A percentile compares a stretch with the other conserved stretches of the same genome.
Conservation (phyloP, 1,140 invertebrate species). For the Sycophaga agraensis region DNA sequence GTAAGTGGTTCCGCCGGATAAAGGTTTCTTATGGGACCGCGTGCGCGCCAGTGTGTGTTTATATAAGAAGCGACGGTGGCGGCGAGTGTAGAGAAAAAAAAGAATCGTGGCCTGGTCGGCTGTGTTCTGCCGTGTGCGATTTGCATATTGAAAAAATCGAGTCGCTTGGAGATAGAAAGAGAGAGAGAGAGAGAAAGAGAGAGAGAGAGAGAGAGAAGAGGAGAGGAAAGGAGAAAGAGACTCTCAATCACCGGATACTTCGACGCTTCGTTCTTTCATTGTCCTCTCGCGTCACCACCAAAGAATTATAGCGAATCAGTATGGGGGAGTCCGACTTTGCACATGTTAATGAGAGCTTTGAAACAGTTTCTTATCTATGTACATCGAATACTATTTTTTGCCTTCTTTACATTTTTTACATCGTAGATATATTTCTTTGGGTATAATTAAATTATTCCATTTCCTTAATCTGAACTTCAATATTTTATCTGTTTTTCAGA, state of each 20-base stretch:
- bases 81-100: not conserved
- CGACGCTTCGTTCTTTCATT: slow-evolving; percentile 16
- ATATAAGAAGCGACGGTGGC: not conserved
- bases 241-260: slow-evolving; percentile 21
- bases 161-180: not conserved
- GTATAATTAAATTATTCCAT: too few species aligned
- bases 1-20: slow-evolving; percentile 18
- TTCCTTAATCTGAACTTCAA: too few species aligned
- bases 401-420: too few species aligned
- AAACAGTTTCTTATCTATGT: too few species aligned
- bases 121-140: not conserved
- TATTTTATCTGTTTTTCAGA: too few species aligned
- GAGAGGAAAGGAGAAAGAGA: too few species aligned
- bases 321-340: not conserved
- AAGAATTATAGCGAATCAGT: slow-evolving; percentile 8
- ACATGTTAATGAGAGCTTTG: slow-evolving; percentile 10
- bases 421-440: too few species aligned
- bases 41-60: not conserved
- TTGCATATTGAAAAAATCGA: slow-evolving; percentile 26
- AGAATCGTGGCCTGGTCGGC: not conserved
- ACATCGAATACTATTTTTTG: too few species aligned
- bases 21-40: slow-evolving; percentile 17
- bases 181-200: not conserved
- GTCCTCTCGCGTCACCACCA: slow-evolving; percentile 15
- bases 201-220: not conserved